Percentiles rank a stretch among this genome's conserved stretches.
These are phyloP conservation scores for Plestiodon gilberti DNA, from an alignment of 2,113 vertebrate species.

Conservation along the genomic window DNA sequence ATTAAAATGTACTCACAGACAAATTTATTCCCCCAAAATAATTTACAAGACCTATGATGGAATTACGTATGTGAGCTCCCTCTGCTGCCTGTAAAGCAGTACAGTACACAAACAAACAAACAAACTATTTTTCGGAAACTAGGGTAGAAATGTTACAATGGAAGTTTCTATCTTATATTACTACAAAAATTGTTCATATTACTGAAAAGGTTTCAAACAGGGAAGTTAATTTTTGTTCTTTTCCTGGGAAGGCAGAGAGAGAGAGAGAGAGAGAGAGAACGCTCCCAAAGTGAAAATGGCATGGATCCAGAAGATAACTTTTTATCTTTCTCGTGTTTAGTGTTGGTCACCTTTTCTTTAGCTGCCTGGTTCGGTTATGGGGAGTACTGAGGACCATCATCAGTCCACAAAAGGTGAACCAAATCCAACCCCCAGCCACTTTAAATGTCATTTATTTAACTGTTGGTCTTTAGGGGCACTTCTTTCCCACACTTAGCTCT, in stretches of 20 bases:
- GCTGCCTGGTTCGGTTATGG: too few relatives aligned
- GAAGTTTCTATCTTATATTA: background rate
- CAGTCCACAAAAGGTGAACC: too few relatives aligned
- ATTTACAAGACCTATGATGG: background rate
- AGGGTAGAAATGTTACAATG: background rate
- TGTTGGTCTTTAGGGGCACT: too few relatives aligned
- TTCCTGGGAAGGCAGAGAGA: background rate
- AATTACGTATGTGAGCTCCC: background rate
- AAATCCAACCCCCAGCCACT: too few relatives aligned
- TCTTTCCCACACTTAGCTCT: too few relatives aligned
- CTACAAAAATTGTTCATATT: background rate
- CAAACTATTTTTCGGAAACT: background rate
- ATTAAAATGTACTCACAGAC: background rate
- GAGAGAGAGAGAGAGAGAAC: background rate
- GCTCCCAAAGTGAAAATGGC: background rate
- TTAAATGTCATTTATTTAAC: too few relatives aligned
- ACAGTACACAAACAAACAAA: background rate
- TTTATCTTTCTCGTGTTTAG: too few relatives aligned
- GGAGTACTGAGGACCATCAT: too few relatives aligned
- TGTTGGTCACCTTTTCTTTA: too few relatives aligned
- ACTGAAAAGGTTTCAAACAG: background rate
- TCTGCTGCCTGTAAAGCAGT: conserved; percentile 3
- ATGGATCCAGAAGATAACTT: background rate
- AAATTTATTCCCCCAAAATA: background rate
- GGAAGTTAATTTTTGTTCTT: background rate